Conservation (phyloP, 2,113 vertebrate genomes). For the Taxidea taxus region DNA sequence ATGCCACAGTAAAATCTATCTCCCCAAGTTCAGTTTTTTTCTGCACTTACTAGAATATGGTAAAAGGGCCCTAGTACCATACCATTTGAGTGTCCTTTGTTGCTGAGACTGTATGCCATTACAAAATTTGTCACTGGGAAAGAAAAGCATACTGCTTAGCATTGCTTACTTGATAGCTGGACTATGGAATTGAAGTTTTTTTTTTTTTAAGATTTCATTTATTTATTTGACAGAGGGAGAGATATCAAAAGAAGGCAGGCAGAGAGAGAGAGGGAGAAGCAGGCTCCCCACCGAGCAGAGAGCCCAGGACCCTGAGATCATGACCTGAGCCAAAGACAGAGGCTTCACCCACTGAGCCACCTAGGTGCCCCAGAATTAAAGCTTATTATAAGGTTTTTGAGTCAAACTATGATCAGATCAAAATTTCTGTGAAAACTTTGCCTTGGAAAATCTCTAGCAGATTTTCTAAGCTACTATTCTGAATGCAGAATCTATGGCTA, state of each 20-base stretch:
- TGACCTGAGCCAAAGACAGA: too few relatives aligned
- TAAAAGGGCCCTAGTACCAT: not conserved
- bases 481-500: not conserved
- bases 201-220: too few relatives aligned
- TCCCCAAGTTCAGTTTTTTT: not conserved
- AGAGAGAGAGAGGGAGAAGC: too few relatives aligned
- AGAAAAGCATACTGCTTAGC: not conserved
- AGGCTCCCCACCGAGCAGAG: too few relatives aligned
- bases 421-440: conserved; percentile 1
- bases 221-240: too few relatives aligned
- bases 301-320: too few relatives aligned
- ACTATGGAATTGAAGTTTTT: not conserved
- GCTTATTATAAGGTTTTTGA: not conserved
- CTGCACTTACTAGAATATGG: not conserved
- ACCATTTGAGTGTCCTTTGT: too few relatives aligned
- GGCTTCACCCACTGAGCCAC: too few relatives aligned
- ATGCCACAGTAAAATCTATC: not conserved
- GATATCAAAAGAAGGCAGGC: too few relatives aligned
- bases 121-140: not conserved
- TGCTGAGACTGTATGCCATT: not conserved
- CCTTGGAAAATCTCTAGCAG: not conserved
- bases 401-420: not conserved
- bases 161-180: not conserved
- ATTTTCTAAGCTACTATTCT: not conserved
- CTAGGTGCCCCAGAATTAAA: not conserved